phyloP scores from a whole-genome alignment of 2,888 invertebrate genomes.

The Cataglyphis albicans region DNA sequence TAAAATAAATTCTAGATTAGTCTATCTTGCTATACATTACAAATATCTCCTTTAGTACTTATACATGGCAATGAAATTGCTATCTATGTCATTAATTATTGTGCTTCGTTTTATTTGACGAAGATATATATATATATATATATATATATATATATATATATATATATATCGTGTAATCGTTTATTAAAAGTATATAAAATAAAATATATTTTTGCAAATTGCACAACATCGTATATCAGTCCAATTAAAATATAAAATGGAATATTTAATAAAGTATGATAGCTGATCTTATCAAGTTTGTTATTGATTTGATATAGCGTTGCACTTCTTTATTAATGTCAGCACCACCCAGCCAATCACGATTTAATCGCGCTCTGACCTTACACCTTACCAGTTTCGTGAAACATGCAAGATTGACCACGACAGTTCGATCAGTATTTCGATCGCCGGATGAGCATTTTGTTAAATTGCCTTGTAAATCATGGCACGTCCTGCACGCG shows the following conservation, averaged over 20 bases:
- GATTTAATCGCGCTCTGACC: slow-evolving; percentile 49
- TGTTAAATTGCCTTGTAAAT: slow-evolving; percentile 49
- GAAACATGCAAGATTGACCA: slow-evolving; percentile 46
- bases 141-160: too few relatives aligned
- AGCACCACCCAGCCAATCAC: slow-evolving; percentile 28
- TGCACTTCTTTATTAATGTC: slow-evolving; percentile 52
- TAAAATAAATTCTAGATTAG: neutral
- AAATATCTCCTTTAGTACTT: neutral
- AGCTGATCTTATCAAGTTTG: slow-evolving; percentile 18
- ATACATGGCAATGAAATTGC: neutral
- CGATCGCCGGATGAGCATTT: slow-evolving; percentile 50
- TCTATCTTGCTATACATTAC: neutral
- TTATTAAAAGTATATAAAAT: neutral
- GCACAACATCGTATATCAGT: neutral
- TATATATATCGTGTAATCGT: too few relatives aligned
- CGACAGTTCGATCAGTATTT: slow-evolving; percentile 53
- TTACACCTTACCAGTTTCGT: slow-evolving; percentile 45
- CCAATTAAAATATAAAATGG: neutral
- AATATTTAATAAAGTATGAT: slow-evolving; percentile 33
- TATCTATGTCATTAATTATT: neutral
- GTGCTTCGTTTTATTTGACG: neutral
- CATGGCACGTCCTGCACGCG: slow-evolving; percentile 42
- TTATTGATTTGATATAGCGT: slow-evolving; percentile 32
- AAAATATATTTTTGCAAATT: slow-evolving; percentile 2
- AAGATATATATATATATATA: too few relatives aligned